Conservation (phyloP, 2,113 vertebrate genomes). For the Myotis yumanensis region DNA sequence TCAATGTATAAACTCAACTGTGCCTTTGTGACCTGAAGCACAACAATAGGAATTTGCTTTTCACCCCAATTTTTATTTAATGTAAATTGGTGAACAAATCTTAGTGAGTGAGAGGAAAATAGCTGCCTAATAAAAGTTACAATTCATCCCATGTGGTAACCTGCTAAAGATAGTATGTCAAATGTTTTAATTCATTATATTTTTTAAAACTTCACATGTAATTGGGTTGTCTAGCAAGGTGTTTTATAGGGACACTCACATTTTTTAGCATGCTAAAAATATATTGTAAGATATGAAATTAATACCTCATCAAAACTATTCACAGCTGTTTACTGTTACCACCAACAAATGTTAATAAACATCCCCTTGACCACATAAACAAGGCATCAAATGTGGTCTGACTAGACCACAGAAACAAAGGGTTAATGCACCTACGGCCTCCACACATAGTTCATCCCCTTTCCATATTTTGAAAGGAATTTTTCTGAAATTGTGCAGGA, state of each 20-base stretch:
- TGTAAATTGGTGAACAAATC: not conserved
- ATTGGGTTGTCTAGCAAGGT: not conserved
- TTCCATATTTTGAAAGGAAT: not conserved
- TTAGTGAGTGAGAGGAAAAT: not conserved
- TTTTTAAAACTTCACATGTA: not conserved
- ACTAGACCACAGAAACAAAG: not conserved
- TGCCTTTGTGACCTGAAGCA: not conserved
- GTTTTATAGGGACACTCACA: not conserved
- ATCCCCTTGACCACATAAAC: not conserved
- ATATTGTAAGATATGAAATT: conserved; percentile 20
- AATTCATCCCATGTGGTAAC: not conserved
- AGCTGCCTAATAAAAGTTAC: not conserved
- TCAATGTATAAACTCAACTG: not conserved
- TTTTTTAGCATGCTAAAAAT: conserved; percentile 25
- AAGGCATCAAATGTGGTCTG: not conserved
- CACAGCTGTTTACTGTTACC: not conserved
- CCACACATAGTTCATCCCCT: not conserved
- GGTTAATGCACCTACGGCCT: accelerated
- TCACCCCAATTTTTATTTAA: not conserved
- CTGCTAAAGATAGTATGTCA: not conserved
- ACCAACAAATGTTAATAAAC: not conserved
- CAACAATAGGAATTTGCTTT: not conserved
- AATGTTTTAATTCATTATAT: not conserved
- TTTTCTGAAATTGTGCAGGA: not conserved
- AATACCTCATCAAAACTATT: conserved; percentile 9